Base-by-base conservation (phyloP, 2,797 vertebrate species). In the Calcarius lapponicus region DNA sequence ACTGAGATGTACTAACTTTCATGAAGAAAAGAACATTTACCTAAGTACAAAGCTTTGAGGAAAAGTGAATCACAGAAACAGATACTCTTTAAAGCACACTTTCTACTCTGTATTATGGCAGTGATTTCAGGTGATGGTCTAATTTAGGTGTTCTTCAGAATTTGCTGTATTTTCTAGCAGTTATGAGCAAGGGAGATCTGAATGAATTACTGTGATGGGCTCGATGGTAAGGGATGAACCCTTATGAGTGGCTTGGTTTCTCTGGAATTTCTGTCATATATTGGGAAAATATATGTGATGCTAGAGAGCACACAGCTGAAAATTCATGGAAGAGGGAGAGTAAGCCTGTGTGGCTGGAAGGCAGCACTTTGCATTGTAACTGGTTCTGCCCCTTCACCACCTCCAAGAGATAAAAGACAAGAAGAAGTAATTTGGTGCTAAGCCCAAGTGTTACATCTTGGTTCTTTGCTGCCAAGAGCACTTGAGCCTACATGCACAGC, bases 11-110 rank as follows among this genome's bases (percentile, higher is more conserved):
- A 83, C 60, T 93, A 80, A 80, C 54, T 88, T 83, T 85, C 67
- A 88, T 40, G 38, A 95, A 94, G 50, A 93, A 95, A 95, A 92
- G n/a, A 83, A 13, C 31, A 85, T 93, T 94, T 90, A 64, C 91
- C 50, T 90, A 53, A 69, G 56, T 88, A 31, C 61, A 81, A 78
- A 95, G 73, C 72, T 96, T 90, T 91, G 67, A 94, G 87, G 51
- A 42, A 90, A 95, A 82, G 10, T 34, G 36, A 83, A 89, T 87
- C 13, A 0, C 60, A 54, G 93, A 67, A 97, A 78, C n/a, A 92
- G 64, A 70, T 93, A 84, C 31, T 93, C 32, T 88, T 95, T 87
- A 83, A 92, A 94, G 64, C 67, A 92, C 95, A 87, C 38, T 72
- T 45, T 82, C 72, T 79, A 36, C 65, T 65, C 56, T 3, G 0